phyloP scores from a whole-genome alignment of 2,113 vertebrate genomes.

The Petromus typicus region DNA sequence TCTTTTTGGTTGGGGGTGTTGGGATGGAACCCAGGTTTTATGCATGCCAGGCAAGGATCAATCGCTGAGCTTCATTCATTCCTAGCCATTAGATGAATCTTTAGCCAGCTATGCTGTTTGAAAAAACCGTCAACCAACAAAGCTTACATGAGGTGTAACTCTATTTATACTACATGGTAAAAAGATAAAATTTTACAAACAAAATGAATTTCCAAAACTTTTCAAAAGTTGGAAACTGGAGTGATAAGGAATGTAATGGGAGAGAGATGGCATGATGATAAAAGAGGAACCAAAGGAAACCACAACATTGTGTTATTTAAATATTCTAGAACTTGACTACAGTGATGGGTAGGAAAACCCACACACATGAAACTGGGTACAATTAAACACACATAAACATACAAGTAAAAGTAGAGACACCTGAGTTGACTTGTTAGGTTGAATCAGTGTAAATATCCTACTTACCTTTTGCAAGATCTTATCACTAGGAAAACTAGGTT shows the following conservation, averaged over 20 bases:
- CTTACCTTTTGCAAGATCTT: slow-evolving; percentile 3
- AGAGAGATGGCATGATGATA: background rate
- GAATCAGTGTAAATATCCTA: background rate
- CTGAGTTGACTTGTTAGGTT: background rate
- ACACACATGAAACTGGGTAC: background rate
- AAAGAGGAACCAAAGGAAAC: background rate
- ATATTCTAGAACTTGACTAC: background rate
- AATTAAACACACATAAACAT: background rate
- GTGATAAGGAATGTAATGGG: background rate
- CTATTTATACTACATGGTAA: background rate
- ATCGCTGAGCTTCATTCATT: background rate
- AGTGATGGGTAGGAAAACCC: background rate
- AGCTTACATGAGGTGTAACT: background rate
- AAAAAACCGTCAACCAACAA: background rate
- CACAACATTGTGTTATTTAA: background rate
- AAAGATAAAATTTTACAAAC: slow-evolving; percentile 32
- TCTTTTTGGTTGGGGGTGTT: background rate
- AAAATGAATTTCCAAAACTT: background rate
- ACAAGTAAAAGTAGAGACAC: slow-evolving; percentile 12
- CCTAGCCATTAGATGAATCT: background rate
- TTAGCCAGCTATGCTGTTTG: background rate
- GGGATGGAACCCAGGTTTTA: background rate
- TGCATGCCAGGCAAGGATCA: background rate
- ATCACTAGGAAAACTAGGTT: background rate
- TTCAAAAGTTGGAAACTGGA: background rate